Conservation (phyloP, 2,113 vertebrate species). For the Gymnarchus niloticus region DNA sequence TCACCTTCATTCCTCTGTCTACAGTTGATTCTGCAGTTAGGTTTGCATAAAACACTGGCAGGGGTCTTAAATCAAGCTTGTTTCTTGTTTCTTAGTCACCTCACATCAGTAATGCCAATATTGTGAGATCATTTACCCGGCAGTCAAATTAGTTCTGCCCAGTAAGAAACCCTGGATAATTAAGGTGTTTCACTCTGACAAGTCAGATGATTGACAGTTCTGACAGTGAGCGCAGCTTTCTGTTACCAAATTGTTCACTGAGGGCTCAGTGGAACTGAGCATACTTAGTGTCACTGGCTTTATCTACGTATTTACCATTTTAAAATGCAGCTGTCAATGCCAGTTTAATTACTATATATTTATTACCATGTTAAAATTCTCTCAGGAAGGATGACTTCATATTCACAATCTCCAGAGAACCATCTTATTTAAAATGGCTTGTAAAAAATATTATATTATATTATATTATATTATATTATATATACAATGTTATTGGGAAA, state of each 20-base stretch:
- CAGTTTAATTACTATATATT: neutral
- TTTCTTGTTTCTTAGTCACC: neutral
- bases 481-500: neutral
- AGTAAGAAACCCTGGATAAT: neutral
- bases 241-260: neutral
- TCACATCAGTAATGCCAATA: neutral
- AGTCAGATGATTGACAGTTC: neutral
- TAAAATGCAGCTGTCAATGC: neutral
- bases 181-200: neutral
- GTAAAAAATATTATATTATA: no score
- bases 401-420: neutral
- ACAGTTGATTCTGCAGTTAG: neutral
- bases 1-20: neutral
- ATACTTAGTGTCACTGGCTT: neutral
- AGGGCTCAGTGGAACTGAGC: neutral
- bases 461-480: no score
- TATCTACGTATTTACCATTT: neutral
- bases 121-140: neutral
- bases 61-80: neutral
- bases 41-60: neutral
- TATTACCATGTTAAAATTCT: neutral
- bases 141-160: neutral
- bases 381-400: neutral
- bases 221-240: neutral
- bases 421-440: no score